Evolutionary conservation across 2,888 invertebrate genomes (phyloP).

Genomic region (Trachelus tabidus): DNA sequence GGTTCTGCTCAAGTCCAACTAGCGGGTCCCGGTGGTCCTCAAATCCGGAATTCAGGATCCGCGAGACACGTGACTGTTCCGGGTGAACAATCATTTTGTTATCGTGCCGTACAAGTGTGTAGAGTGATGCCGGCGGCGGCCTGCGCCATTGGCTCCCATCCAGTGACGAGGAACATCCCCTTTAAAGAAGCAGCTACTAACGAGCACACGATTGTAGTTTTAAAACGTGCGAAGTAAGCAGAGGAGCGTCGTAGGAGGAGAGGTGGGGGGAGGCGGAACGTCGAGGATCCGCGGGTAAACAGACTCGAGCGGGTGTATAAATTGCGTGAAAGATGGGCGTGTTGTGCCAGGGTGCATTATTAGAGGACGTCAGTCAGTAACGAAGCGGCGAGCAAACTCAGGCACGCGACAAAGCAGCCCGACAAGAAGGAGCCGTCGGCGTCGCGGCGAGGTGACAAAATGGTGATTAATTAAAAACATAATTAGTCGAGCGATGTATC

Average conservation of each 20-base stretch:
- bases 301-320: neutral
- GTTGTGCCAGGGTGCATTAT: conserved; percentile 5
- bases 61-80: too few relatives aligned
- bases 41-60: too few relatives aligned
- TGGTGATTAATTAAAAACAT: conserved; percentile 65
- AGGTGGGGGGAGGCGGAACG: neutral
- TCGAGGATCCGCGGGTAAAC: too few relatives aligned
- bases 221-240: too few relatives aligned
- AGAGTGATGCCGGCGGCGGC: too few relatives aligned
- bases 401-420: conserved; percentile 38
- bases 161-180: too few relatives aligned
- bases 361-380: conserved; percentile 5
- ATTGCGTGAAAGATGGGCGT: conserved; percentile 4
- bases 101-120: too few relatives aligned
- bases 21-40: neutral
- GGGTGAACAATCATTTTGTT: too few relatives aligned
- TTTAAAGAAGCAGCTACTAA: too few relatives aligned
- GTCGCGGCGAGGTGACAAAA: conserved; percentile 48
- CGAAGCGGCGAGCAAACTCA: conserved; percentile 43
- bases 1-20: conserved; percentile 13
- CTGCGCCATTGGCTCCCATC: too few relatives aligned
- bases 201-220: too few relatives aligned
- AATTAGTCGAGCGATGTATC: conserved; percentile 52
- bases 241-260: too few relatives aligned
- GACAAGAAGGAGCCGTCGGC: conserved; percentile 7